Evolutionary conservation across 2,888 invertebrate species (phyloP).

Genomic region (Synanthedon formicaeformis): DNA sequence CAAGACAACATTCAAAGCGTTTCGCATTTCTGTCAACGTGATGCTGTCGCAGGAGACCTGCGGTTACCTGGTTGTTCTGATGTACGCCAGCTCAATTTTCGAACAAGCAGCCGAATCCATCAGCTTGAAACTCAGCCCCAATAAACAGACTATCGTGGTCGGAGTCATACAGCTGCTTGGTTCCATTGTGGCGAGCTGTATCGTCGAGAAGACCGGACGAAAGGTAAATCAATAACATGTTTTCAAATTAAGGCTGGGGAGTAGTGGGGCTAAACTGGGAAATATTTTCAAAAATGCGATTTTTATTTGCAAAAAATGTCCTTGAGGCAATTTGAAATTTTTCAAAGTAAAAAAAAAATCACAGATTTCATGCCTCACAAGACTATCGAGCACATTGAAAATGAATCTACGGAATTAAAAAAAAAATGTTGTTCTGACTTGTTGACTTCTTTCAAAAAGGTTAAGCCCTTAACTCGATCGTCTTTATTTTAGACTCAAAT

Average conservation of each 20-base stretch:
- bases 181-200: constrained; percentile 57
- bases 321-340: too few relatives aligned
- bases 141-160: constrained; percentile 61
- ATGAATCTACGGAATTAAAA: too few relatives aligned
- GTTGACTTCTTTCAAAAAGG: too few relatives aligned
- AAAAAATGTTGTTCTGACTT: too few relatives aligned
- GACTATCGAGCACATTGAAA: too few relatives aligned
- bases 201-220: constrained; percentile 58
- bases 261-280: too few relatives aligned
- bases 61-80: constrained; percentile 61
- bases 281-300: too few relatives aligned
- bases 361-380: too few relatives aligned
- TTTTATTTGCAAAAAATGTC: too few relatives aligned
- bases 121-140: constrained; percentile 51
- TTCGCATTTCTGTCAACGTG: constrained; percentile 55
- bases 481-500: too few relatives aligned
- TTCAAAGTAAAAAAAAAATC: not conserved
- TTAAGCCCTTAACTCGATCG: too few relatives aligned
- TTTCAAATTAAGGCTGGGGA: not conserved
- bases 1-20: constrained; percentile 59
- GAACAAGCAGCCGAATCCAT: constrained; percentile 56
- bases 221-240: constrained; percentile 31
- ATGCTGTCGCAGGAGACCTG: constrained; percentile 64
- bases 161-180: constrained; percentile 55
- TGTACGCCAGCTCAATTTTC: constrained; percentile 63